phyloP scores from a whole-genome alignment of 2,888 invertebrate genomes.

The Salticus scenicus region DNA sequence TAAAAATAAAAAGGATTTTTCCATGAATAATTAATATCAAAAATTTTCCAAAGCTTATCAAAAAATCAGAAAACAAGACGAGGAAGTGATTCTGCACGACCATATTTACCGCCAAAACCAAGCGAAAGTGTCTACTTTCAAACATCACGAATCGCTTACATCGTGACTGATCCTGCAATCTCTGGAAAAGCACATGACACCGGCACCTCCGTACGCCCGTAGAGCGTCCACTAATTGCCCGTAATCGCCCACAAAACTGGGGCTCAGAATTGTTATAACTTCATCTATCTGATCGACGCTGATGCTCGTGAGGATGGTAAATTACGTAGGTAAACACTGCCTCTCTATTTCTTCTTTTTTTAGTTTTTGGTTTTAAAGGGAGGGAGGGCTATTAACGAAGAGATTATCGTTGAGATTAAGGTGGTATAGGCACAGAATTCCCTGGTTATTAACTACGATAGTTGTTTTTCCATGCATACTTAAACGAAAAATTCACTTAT shows the following conservation, averaged over 20 bases:
- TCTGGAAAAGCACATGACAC: conserved; percentile 34
- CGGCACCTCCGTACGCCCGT: conserved; percentile 41
- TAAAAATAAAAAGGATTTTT: no score
- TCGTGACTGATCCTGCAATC: conserved; percentile 35
- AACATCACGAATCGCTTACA: conserved; percentile 27
- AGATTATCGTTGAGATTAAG: not conserved
- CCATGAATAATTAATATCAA: not conserved
- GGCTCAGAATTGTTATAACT: conserved; percentile 51
- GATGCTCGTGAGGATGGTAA: not conserved
- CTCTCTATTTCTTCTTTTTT: no score
- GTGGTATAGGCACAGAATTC: not conserved
- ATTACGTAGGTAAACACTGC: conserved; percentile 19
- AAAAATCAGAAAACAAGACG: not conserved
- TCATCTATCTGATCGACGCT: conserved; percentile 30
- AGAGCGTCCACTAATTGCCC: conserved; percentile 46
- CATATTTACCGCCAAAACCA: not conserved
- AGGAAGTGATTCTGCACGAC: not conserved
- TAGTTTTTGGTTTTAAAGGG: not conserved
- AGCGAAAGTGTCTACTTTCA: conserved; percentile 2
- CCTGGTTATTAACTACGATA: not conserved
- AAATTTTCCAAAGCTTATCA: not conserved
- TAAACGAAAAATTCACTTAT: no score
- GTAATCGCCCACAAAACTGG: conserved; percentile 31
- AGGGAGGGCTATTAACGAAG: conserved; percentile 4
- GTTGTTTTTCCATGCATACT: no score